A percentile compares a stretch with the other conserved stretches of the same genome.
Evolutionary conservation across 1,140 invertebrate genomes (phyloP).

Genomic region (Drosophila athabasca): DNA sequence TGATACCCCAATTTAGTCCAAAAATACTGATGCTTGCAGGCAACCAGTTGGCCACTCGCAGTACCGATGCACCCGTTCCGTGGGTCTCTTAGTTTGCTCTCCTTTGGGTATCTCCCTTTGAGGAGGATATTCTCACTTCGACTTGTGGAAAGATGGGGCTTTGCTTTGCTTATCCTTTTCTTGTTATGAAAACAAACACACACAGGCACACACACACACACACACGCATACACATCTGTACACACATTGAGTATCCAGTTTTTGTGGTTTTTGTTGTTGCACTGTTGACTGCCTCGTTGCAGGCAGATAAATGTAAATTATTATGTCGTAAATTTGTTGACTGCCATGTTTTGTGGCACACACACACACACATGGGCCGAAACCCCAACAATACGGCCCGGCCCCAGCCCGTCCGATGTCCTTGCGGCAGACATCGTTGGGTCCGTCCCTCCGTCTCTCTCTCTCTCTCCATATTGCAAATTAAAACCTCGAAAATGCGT

Average conservation of each 20-base stretch:
- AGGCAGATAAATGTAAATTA: constrained; percentile 83
- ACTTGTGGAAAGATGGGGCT: background rate
- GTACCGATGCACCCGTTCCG: no score
- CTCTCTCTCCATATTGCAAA: constrained; percentile 37
- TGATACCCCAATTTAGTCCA: no score
- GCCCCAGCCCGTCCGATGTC: background rate
- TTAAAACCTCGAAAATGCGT: constrained; percentile 62
- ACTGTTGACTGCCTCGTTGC: constrained; percentile 71
- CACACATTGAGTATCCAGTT: constrained; percentile 58
- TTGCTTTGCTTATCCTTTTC: constrained; percentile 30
- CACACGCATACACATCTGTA: no score
- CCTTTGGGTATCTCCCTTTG: no score
- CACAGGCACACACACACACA: no score
- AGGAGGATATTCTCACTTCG: constrained; percentile 47
- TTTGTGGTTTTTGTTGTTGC: constrained; percentile 42
- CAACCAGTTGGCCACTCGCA: no score
- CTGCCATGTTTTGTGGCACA: constrained; percentile 76
- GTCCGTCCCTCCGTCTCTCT: background rate
- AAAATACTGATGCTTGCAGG: no score
- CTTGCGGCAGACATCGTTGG: no score
- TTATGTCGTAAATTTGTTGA: constrained; percentile 84
- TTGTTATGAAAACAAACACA: constrained; percentile 50
- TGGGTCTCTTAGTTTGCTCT: no score
- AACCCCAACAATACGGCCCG: constrained; percentile 44
- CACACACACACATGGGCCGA: constrained; percentile 1